These are phyloP conservation scores for Cataglyphis altisquamis DNA, from an alignment of 2,888 invertebrate genomes.

Conservation along the genomic window DNA sequence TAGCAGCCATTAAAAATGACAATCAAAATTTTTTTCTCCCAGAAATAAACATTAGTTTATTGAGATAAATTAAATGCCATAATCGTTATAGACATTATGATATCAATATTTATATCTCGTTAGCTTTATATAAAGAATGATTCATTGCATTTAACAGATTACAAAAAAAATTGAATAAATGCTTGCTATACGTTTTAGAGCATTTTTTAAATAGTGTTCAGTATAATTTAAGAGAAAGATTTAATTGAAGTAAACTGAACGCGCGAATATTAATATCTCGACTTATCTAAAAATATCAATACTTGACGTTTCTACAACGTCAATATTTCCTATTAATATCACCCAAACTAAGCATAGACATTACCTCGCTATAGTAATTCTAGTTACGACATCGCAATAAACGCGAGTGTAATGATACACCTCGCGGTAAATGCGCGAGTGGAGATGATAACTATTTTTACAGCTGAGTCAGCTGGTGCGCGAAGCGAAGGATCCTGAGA, in stretches of 20 bases:
- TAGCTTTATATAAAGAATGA: not conserved
- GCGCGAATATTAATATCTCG: not conserved
- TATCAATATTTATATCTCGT: not conserved
- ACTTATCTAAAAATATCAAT: constrained; percentile 23
- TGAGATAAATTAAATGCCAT: not conserved
- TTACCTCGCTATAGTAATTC: constrained; percentile 5
- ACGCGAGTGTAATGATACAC: constrained; percentile 34
- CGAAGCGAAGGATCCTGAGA: constrained; percentile 37
- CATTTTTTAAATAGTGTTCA: not conserved
- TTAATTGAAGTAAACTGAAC: not conserved
- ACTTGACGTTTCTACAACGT: not conserved
- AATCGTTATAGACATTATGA: not conserved
- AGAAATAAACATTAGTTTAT: constrained; percentile 4
- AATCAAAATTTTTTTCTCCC: not conserved
- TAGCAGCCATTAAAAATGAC: not conserved
- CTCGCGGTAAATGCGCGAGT: constrained; percentile 27
- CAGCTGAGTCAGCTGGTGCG: constrained; percentile 40
- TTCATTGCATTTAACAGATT: not conserved
- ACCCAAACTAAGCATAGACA: constrained; percentile 9
- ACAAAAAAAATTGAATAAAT: not conserved
- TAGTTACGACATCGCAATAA: constrained; percentile 23
- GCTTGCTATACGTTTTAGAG: not conserved
- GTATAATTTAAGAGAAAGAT: not conserved
- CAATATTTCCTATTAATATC: constrained; percentile 20
- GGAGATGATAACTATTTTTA: constrained; percentile 49